Evolutionary conservation across 92 coral and sea anemone genomes (phyloP).

Genomic region (Umimayanthus chanpuru): DNA sequence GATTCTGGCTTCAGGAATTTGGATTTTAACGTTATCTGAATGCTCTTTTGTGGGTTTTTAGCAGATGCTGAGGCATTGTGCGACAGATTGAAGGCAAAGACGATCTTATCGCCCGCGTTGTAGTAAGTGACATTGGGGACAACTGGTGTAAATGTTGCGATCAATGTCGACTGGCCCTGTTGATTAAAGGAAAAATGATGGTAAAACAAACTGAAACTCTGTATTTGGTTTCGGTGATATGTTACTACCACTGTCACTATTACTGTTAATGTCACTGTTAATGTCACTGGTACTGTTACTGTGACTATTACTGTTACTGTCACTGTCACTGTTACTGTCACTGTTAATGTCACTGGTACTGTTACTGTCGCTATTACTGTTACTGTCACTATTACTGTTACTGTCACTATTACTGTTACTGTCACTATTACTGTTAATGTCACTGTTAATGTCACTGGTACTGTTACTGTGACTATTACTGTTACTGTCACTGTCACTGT

Average conservation of each 20-base stretch:
- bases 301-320: too few species aligned
- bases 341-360: too few species aligned
- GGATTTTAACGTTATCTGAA: conserved; percentile 56
- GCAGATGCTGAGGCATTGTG: conserved; percentile 65
- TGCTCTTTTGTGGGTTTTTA: conserved; percentile 31
- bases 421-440: background rate
- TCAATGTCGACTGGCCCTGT: conserved; percentile 54
- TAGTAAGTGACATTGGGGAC: conserved; percentile 73
- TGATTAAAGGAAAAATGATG: background rate
- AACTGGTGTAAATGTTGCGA: conserved; percentile 51
- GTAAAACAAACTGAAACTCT: background rate
- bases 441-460: background rate
- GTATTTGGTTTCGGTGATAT: background rate
- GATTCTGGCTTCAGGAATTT: conserved; percentile 46
- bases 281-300: too few species aligned
- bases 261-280: too few species aligned
- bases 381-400: too few species aligned
- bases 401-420: too few species aligned
- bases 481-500: too few species aligned
- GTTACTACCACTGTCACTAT: too few species aligned
- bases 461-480: too few species aligned
- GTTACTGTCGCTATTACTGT: too few species aligned
- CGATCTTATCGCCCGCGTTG: conserved; percentile 67
- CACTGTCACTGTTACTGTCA: too few species aligned
- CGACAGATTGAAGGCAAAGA: conserved; percentile 55